Base-by-base conservation (phyloP, 2,888 invertebrate species). In the Pheosia gnoma region DNA sequence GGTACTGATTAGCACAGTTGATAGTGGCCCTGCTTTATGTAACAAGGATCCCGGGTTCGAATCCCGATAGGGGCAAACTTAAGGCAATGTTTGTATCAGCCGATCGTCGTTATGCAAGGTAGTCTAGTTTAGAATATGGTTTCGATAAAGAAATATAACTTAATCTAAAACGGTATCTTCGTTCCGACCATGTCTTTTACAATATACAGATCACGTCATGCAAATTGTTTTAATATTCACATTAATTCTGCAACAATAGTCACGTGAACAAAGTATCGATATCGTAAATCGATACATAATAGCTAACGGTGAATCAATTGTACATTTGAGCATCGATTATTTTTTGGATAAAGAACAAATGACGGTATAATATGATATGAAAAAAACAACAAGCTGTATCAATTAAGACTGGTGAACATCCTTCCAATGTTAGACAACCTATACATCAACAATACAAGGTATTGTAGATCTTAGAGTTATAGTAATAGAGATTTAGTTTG, bases 281-380 rank as follows among this genome's bases (percentile, higher is more conserved):
- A 74, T 77, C 75, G 79, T 76, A 79, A 83, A 85, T 82, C 79
- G 70, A 64, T 78, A 76, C 71, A 83, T 81, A 86, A 86, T 84
- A 69, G 76, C 55, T 88, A 88, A 88, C 88, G 88, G 87, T 64
- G 71, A 71, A 70, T 63, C 57, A 45, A 66, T 64, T 72, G 83
- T 82, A 75, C 82, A 80, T 84, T 85, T 83, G 82, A 74, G 68
- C 82, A 84, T 82, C 84, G 84, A 88, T 88, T 86, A 85, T 84
- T 83, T 83, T 76, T 67, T 67, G 67, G 63, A 61, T 72, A 72
- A 73, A 74, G 77, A 75, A 75, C 78, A 71, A 65, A 76, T 25
- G 25, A 25, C 25, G 25, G 69, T 67, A 70, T 73, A 75, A 80
- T 77, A 73, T 67, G 64, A 55, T 57, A 59, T 60, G 69, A 81